Percentiles rank a stretch among this genome's conserved stretches.
phyloP scores from a whole-genome alignment of 2,888 invertebrate genomes.

The Agelastica alni region DNA sequence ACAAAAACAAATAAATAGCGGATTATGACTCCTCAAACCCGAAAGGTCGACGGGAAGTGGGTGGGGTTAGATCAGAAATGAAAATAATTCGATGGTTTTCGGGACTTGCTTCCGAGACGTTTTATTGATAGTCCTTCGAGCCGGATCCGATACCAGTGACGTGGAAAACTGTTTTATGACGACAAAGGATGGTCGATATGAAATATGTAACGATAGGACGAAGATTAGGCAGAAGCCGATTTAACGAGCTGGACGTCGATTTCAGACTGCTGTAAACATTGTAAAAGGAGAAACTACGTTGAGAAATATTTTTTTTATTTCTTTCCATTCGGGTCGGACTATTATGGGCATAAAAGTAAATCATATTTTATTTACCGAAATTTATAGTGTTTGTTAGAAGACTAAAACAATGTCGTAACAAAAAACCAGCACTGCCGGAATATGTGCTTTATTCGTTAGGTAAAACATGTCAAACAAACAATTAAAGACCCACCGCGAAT shows the following conservation, averaged over 20 bases:
- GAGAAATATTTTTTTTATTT: background rate
- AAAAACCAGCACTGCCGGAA: too few relatives aligned
- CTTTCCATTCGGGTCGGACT: background rate
- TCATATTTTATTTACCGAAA: background rate
- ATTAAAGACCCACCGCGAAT: too few relatives aligned
- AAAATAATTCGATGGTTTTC: constrained; percentile 23
- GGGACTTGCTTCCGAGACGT: constrained; percentile 18
- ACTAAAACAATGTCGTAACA: too few relatives aligned
- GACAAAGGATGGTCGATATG: constrained; percentile 16
- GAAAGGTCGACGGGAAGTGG: background rate
- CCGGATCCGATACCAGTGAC: constrained; percentile 17
- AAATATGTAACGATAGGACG: constrained; percentile 2
- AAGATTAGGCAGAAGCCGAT: constrained; percentile 4
- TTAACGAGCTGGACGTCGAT: background rate
- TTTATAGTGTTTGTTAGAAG: too few relatives aligned
- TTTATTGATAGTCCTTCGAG: constrained; percentile 23
- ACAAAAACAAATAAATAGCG: background rate
- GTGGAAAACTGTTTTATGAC: constrained; percentile 22
- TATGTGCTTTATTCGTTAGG: too few relatives aligned
- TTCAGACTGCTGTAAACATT: constrained; percentile 1
- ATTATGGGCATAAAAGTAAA: background rate
- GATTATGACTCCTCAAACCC: background rate
- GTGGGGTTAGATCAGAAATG: constrained; percentile 10
- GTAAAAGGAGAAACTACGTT: background rate
- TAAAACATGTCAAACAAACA: too few relatives aligned